Evolutionary conservation across 2,888 invertebrate genomes (phyloP), one percentile per base, ranked within the genome.

Genomic region (Dynastes grantii): DNA sequence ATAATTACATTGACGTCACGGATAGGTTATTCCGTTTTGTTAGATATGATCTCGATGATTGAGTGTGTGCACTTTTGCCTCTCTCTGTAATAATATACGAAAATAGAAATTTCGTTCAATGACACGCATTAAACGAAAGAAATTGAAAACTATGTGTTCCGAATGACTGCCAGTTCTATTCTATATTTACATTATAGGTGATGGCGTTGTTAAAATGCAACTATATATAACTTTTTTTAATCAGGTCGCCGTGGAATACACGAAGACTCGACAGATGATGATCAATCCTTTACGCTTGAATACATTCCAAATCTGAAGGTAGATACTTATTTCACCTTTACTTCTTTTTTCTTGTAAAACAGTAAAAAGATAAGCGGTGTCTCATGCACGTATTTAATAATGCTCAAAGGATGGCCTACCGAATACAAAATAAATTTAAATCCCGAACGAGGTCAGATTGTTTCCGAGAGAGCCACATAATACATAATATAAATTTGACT

Each of bases 251-350:
- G 84, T 63, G 82, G 83, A 70, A 83, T 83, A 45, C 85, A 82
- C 75, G 86, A 87, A 70, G 86, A 87, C 79, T 87, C 87, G 78
- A 87, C 87, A 64, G 87, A 87, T 76, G 87, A 87, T 79, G 87
- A 87, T 81, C 85, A 85, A 81, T 82, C 83, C 76, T 83, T 82
- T 81, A 75, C 80, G 76, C 81, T 79, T 76, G 83, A 85, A 77
- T 87, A 87, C 85, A 87, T 86, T 86, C 86, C 86, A 87, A 84
- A 85, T 81, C 81, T 84, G 78, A 87, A 87, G 86, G 87, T 86
- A 83, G 40, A 77, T 49, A 55, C 58, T 45, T 45, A 6, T 45
- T 45, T 45, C 45, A 45, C 45, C 45, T 45, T 11, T 45, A 45
- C 11, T 45, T 45, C 45, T 45, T 45, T 45, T 45, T 45, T 45